phyloP scores from a whole-genome alignment of 2,113 vertebrate species.

The Istiophorus platypterus region DNA sequence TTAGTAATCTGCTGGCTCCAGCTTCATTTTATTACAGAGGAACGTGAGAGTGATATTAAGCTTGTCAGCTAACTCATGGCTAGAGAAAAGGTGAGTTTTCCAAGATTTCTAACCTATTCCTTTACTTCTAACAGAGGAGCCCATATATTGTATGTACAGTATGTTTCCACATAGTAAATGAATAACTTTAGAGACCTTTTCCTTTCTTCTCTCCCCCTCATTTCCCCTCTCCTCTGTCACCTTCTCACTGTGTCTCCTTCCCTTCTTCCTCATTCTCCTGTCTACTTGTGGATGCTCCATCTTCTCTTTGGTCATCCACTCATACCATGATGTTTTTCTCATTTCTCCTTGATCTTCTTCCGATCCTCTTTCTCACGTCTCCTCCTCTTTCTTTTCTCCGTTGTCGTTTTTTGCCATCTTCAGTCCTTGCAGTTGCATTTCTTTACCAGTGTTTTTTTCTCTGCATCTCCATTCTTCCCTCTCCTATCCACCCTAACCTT shows the following conservation, averaged over 20 bases:
- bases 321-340: neutral
- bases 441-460: neutral
- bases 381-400: neutral
- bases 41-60: no score
- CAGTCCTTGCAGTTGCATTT: slow-evolving; percentile 1
- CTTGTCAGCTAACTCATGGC: neutral
- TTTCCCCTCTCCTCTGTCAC: neutral
- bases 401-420: neutral
- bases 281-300: neutral
- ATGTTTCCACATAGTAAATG: no score
- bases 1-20: neutral
- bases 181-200: no score
- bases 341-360: slow-evolving; percentile 25
- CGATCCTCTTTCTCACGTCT: neutral
- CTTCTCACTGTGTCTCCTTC: neutral
- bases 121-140: neutral
- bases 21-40: neutral
- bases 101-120: neutral
- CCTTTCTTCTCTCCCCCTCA: no score
- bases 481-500: neutral
- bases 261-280: neutral
- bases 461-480: neutral
- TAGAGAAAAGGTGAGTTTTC: neutral
- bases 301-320: neutral
- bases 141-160: neutral